A percentile compares a stretch with the other conserved stretches of the same genome.
These are phyloP conservation scores for Anadara kagoshimensis DNA, from an alignment of 1,140 invertebrate genomes.

Conservation along the genomic window DNA sequence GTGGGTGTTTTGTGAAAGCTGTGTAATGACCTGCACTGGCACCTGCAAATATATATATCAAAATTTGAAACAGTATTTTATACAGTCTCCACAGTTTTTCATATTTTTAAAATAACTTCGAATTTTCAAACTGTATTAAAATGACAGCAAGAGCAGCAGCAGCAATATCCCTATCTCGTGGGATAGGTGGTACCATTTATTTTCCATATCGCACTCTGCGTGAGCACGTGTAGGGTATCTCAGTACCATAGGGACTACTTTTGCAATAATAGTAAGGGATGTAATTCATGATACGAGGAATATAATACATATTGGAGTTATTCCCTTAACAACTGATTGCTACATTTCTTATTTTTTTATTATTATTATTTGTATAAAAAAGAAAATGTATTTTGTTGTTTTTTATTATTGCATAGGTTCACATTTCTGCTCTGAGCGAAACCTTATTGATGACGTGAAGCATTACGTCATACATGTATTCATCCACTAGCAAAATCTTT, in stretches of 20 bases:
- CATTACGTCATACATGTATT: too few species aligned
- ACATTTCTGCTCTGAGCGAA: too few species aligned
- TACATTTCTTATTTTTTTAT: too few species aligned
- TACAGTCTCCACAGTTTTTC: not conserved
- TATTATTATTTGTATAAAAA: too few species aligned
- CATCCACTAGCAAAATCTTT: not conserved
- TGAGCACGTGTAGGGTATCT: too few species aligned
- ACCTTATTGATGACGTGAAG: too few species aligned
- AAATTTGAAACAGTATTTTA: not conserved
- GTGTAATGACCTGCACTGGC: constrained; percentile 83
- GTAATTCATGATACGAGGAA: too few species aligned
- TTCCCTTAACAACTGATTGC: too few species aligned
- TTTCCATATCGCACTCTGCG: not conserved
- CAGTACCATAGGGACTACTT: not conserved
- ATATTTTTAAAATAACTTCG: not conserved
- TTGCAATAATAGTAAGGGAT: too few species aligned
- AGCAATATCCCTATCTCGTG: not conserved
- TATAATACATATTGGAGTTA: too few species aligned
- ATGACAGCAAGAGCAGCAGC: not conserved
- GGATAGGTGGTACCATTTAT: not conserved
- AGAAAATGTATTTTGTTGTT: too few species aligned
- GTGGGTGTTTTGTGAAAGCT: constrained; percentile 83
- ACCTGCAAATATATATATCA: constrained; percentile 46
- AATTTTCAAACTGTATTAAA: not conserved
- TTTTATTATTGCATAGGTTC: too few species aligned